phyloP scores from a whole-genome alignment of 2,888 invertebrate species.

The Micoletzkya japonica region DNA sequence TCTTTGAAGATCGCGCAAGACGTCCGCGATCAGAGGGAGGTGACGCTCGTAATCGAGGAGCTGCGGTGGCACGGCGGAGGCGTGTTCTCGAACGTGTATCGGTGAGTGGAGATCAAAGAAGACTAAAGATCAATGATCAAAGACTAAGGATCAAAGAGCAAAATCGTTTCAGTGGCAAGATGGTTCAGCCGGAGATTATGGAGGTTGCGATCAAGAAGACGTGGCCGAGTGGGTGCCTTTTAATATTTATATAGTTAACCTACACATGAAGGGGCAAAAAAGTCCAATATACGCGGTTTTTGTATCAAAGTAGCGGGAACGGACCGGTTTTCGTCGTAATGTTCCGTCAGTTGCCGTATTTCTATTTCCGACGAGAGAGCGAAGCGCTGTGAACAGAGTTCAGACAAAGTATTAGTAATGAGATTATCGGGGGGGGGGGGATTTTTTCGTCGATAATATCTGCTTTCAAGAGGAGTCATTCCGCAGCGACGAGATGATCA shows the following conservation, averaged over 20 bases:
- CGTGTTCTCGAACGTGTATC: conserved; percentile 42
- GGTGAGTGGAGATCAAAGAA: conserved; percentile 10
- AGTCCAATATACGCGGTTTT: too few species aligned
- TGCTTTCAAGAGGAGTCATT: conserved; percentile 14
- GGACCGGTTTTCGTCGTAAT: too few species aligned
- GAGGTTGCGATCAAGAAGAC: conserved; percentile 43
- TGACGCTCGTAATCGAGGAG: conserved; percentile 31
- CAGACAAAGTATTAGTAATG: too few species aligned
- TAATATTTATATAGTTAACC: too few species aligned
- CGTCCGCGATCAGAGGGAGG: conserved; percentile 13
- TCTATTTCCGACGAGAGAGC: too few species aligned
- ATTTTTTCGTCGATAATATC: too few species aligned
- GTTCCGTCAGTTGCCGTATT: too few species aligned
- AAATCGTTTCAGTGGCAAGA: conserved; percentile 19
- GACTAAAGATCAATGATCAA: conserved; percentile 27
- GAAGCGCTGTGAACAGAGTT: too few species aligned
- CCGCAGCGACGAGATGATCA: conserved; percentile 23
- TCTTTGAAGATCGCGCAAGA: conserved; percentile 19
- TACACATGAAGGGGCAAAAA: neutral
- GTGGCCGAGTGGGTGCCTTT: conserved; percentile 31
- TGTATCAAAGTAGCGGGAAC: too few species aligned
- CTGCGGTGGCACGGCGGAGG: conserved; percentile 37
- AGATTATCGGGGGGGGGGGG: neutral
- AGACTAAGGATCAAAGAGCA: neutral
- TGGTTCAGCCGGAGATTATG: conserved; percentile 18